Base-by-base conservation (phyloP, 1,140 invertebrate species). In the Anadara kagoshimensis region DNA sequence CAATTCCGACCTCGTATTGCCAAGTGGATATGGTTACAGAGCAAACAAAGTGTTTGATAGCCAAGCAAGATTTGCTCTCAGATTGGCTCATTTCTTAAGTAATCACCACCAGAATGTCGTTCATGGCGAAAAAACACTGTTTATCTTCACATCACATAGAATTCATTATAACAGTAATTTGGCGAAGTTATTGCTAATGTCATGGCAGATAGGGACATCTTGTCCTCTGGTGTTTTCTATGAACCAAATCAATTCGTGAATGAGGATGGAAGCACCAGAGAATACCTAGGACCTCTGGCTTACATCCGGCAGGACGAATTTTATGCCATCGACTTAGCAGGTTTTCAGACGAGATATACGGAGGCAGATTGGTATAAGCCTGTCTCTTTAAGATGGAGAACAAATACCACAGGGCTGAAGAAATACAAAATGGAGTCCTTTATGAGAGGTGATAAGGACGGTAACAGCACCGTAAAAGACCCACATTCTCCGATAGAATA, bases 181-280 rank as follows among this genome's bases (percentile, higher is more conserved):
- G 86, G 82, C 0, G 88, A 89, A 73, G 97, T 96, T 0, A 85
- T 99, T 14, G 93, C 97, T 22, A 91, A 97, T 58, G 93, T 98
- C 0, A 92, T 98, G 78, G 96, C 96, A 22, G 95, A 98, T 87
- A 73, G 79, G 56, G 94, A 88, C 63, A 94, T 98, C 74, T 95
- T 95, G 93, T 94, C 95, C 11, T 95, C 95, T 65, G 96, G 95
- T n/a, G 95, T 94, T 24, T 97, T 94, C 85, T 99, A 96, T 95
- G 96, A 98, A 85, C 92, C 95, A 57, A 96, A 97, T 85, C 96
- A 97, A 89, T 98, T 98, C 85, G 95, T 75, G 96, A 95, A 20
- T 93, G 94, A 56, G 26, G 74, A 75, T 56, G 74, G 79, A 0
- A 54, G 65, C 0, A 47, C 41, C 16, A 63, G 75, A 22, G 78